These are phyloP conservation scores for Trogon melanurus DNA, from an alignment of 2,113 vertebrate species.

Conservation along the genomic window DNA sequence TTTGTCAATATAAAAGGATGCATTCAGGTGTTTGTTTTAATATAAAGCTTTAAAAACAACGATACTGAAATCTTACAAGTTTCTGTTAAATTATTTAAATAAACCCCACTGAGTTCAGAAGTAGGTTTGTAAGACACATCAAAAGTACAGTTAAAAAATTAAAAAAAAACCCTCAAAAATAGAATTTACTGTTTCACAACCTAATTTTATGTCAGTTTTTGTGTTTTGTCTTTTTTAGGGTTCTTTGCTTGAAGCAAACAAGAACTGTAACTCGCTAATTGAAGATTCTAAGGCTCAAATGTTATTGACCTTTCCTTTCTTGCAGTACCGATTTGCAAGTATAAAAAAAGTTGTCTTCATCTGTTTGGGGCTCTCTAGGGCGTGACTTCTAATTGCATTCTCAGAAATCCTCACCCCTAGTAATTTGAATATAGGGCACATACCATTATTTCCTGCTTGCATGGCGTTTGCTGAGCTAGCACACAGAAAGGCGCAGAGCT, in stretches of 20 bases:
- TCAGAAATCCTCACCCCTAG: neutral
- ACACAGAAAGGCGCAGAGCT: neutral
- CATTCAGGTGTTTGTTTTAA: slow-evolving; percentile 3
- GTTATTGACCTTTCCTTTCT: slow-evolving; percentile 30
- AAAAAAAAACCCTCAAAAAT: neutral
- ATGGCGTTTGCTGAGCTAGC: neutral
- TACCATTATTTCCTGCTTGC: neutral
- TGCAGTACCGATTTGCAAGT: neutral
- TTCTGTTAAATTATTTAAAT: neutral
- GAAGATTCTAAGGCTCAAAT: neutral
- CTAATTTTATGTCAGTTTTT: neutral
- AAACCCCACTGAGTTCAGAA: neutral
- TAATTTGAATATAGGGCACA: neutral
- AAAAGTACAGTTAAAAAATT: neutral
- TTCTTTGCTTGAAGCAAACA: neutral
- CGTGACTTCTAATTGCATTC: neutral
- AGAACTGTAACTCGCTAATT: slow-evolving; percentile 20
- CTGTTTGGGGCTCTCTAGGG: neutral
- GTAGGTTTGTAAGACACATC: neutral
- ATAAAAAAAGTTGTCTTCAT: neutral
- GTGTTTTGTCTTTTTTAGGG: neutral
- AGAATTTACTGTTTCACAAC: neutral
- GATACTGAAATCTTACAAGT: neutral
- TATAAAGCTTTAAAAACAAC: neutral
- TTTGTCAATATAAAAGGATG: neutral